Base-by-base conservation (phyloP, 2,888 invertebrate genomes). In the Dexiosoma caninum region DNA sequence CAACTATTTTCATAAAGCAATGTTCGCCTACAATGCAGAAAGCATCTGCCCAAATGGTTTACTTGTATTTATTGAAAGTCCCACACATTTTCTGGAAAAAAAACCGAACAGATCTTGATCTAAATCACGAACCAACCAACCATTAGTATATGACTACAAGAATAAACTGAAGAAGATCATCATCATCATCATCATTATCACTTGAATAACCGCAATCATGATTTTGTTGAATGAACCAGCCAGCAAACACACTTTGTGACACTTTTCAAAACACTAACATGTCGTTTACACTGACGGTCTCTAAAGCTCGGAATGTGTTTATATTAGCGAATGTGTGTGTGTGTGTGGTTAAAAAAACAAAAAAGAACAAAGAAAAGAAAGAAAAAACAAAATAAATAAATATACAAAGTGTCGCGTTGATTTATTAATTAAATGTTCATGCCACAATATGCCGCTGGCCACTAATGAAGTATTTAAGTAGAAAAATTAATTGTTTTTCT, bases 361-460 rank as follows among this genome's bases (percentile, higher is more conserved):
- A n/a, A n/a, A n/a, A n/a, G n/a, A n/a, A n/a, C n/a, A n/a, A n/a
- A n/a, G n/a, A n/a, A n/a, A n/a, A n/a, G n/a, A n/a, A n/a, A n/a
- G n/a, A n/a, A n/a, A n/a, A n/a, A n/a, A n/a, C n/a, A n/a, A 10
- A 40, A 70, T 64, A 57, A 64, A 30, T 37, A 59, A 23, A 67
- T 57, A 71, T 77, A 77, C 70, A 77, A 86, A 87, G 87, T 88
- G 88, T 86, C 88, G 87, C 86, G 88, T 88, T 88, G 88, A 88
- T 88, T 88, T 88, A 88, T 88, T 88, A 88, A 88, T 88, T 88
- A 87, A 88, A 85, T 84, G 85, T 40, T 59, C 80, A 72, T 72
- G 72, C 69, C 60, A 46, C 62, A 59, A 49, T 64, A 64, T 51
- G 75, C 70, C 78, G 77, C 77, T 62, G 51, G 77, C 72, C 62